Conservation (phyloP, 1,140 invertebrate species). For the Chironomus tepperi region DNA sequence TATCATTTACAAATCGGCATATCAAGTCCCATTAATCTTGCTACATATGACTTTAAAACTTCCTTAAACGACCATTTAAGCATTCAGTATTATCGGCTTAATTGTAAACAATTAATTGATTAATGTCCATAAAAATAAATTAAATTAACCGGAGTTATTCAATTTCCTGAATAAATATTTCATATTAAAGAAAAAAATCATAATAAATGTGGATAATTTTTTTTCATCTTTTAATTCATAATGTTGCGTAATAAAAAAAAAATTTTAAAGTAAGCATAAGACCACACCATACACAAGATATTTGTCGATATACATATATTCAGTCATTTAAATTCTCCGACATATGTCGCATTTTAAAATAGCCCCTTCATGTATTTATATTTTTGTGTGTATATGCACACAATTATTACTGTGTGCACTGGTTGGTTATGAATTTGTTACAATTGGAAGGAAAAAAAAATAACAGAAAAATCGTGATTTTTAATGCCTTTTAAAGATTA, state of each 20-base stretch:
- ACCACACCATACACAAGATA: neutral
- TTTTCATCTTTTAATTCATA: neutral
- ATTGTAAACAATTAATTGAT: too few species aligned
- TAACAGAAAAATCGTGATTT: constrained; percentile 13
- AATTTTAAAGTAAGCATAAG: neutral
- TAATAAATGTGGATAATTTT: neutral
- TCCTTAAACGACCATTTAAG: too few species aligned
- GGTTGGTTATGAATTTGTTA: neutral
- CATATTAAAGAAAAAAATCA: neutral
- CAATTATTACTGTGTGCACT: neutral
- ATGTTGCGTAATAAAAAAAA: neutral
- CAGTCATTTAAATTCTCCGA: constrained; percentile 7
- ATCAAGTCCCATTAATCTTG: too few species aligned
- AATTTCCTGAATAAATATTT: too few species aligned
- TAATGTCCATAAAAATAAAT: too few species aligned
- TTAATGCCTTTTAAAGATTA: constrained; percentile 9
- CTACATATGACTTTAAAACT: too few species aligned
- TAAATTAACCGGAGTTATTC: too few species aligned
- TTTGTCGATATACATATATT: neutral
- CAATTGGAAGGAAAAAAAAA: neutral
- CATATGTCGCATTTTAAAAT: constrained; percentile 14
- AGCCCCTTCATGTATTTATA: neutral
- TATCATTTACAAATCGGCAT: too few species aligned
- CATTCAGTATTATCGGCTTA: too few species aligned
- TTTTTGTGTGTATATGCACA: neutral